Conservation (phyloP, 64 coral and sea anemone genomes). For the Pocillopora verrucosa region DNA sequence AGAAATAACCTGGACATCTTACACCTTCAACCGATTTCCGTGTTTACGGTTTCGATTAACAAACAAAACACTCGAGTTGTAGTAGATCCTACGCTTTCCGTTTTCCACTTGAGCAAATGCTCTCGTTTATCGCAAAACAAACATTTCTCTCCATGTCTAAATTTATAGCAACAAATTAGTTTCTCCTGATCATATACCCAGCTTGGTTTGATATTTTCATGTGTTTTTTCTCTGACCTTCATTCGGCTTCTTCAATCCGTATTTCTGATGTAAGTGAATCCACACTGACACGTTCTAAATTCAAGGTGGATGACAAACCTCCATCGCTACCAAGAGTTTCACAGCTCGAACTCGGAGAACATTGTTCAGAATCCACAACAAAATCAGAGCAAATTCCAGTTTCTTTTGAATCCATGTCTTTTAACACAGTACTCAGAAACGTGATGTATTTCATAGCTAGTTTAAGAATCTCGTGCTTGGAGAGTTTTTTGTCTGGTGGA, state of each 20-base stretch:
- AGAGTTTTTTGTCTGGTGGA: slow-evolving; percentile 90
- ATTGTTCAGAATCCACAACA: neutral
- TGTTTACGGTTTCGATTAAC: neutral
- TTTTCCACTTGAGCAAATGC: neutral
- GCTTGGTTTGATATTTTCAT: neutral
- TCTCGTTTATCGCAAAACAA: neutral
- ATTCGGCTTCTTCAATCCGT: slow-evolving; percentile 19
- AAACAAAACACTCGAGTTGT: neutral
- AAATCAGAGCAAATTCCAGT: neutral
- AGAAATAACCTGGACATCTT: neutral
- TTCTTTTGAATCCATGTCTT: slow-evolving; percentile 58
- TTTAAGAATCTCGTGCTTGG: slow-evolving; percentile 91
- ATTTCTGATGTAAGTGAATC: slow-evolving; percentile 37
- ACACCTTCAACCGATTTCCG: neutral
- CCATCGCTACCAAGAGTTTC: neutral
- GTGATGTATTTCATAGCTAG: slow-evolving; percentile 88
- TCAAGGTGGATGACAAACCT: slow-evolving; percentile 9
- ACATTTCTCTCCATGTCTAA: neutral
- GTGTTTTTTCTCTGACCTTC: neutral
- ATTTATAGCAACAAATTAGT: neutral
- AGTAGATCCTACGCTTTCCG: neutral
- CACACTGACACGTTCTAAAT: slow-evolving; percentile 44
- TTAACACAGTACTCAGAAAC: slow-evolving; percentile 76
- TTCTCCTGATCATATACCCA: neutral
- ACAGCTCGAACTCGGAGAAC: neutral